Evolutionary conservation across 2,113 vertebrate genomes (phyloP).

Genomic region (Podarcis muralis): DNA sequence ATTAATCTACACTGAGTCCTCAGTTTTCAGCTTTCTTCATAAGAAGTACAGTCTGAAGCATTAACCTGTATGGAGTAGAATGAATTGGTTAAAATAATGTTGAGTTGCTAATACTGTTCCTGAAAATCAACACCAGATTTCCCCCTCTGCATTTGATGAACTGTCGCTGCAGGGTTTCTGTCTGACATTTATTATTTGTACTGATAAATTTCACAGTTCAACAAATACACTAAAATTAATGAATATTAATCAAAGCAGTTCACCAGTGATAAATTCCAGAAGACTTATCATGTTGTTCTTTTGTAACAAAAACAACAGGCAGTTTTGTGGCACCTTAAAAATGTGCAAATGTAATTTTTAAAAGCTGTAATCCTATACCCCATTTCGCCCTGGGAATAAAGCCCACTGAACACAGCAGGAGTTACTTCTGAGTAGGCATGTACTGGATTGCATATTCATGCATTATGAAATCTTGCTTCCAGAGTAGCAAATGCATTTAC

Average conservation of each 20-base stretch:
- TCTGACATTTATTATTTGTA: constrained; percentile 54
- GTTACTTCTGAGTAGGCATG: neutral
- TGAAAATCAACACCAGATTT: constrained; percentile 63
- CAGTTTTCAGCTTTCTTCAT: constrained; percentile 52
- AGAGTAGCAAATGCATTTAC: neutral
- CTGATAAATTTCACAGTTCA: constrained; percentile 65
- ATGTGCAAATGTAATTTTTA: neutral
- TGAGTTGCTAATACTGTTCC: constrained; percentile 49
- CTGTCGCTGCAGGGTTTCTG: constrained; percentile 60
- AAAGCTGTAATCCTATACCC: neutral
- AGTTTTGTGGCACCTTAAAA: neutral
- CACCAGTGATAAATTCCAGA: neutral
- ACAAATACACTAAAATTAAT: constrained; percentile 70
- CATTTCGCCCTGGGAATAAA: neutral
- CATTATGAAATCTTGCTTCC: neutral
- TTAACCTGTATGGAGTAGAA: constrained; percentile 50
- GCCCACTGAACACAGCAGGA: neutral
- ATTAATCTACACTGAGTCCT: constrained; percentile 56
- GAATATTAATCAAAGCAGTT: constrained; percentile 58
- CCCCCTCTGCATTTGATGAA: constrained; percentile 58
- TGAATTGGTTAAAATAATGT: constrained; percentile 56
- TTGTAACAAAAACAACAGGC: neutral
- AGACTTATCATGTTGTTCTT: neutral
- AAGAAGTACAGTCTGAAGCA: constrained; percentile 49
- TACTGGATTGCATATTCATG: neutral